phyloP scores from a whole-genome alignment of 2,797 vertebrate species.

The Odontamblyopus rebecca region DNA sequence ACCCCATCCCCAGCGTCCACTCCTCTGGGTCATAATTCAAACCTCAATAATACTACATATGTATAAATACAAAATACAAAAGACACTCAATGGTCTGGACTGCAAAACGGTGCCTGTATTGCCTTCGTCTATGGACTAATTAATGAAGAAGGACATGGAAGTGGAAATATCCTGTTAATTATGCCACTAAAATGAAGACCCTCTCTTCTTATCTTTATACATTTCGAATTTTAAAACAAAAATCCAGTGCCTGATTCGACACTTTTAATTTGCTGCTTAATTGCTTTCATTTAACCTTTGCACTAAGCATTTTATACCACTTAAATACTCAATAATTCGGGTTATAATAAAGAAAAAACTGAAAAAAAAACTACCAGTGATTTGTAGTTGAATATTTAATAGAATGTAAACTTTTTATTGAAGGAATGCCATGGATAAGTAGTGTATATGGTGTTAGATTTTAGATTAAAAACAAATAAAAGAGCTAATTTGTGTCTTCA shows the following conservation, averaged over 20 bases:
- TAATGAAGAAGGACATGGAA: neutral
- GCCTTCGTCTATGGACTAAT: slow-evolving; percentile 22
- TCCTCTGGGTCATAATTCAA: slow-evolving; percentile 83
- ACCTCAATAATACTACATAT: neutral
- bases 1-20: slow-evolving; percentile 94
- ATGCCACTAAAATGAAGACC: slow-evolving; percentile 30
- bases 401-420: slow-evolving; percentile 39
- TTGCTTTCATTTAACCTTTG: slow-evolving; percentile 48
- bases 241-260: slow-evolving; percentile 59
- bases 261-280: slow-evolving; percentile 39
- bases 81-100: slow-evolving; percentile 1
- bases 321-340: slow-evolving; percentile 15
- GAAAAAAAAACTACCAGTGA: slow-evolving; percentile 3
- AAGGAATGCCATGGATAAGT: slow-evolving; percentile 25
- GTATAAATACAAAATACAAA: slow-evolving; percentile 3
- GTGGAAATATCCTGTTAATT: neutral
- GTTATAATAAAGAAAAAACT: slow-evolving; percentile 12
- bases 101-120: slow-evolving; percentile 50
- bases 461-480: slow-evolving; percentile 13
- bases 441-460: slow-evolving; percentile 13
- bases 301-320: slow-evolving; percentile 47
- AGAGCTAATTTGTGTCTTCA: slow-evolving; percentile 29
- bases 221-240: slow-evolving; percentile 29
- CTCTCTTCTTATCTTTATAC: slow-evolving; percentile 15
- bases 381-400: slow-evolving; percentile 32